These are phyloP conservation scores for Trissoscelio sp. DNA, from an alignment of 2,888 invertebrate species.

Conservation along the genomic window DNA sequence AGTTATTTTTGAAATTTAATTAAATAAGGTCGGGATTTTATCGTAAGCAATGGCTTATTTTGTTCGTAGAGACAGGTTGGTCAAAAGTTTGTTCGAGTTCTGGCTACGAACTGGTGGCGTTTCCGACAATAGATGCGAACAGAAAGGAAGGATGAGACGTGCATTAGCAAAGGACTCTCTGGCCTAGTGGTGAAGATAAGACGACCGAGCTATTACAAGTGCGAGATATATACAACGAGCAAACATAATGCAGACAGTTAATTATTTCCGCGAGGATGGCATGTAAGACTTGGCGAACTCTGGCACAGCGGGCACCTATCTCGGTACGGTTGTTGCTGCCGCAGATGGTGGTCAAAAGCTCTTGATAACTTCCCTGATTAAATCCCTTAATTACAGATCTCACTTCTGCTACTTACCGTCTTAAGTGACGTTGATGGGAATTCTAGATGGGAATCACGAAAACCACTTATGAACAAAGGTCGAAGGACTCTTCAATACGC, in stretches of 20 bases:
- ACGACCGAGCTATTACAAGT: slow-evolving; percentile 49
- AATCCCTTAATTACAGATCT: slow-evolving; percentile 70
- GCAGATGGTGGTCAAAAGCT: slow-evolving; percentile 57
- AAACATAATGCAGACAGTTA: slow-evolving; percentile 71
- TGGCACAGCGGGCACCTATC: slow-evolving; percentile 37
- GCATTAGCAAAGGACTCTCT: slow-evolving; percentile 51
- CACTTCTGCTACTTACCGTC: slow-evolving; percentile 51
- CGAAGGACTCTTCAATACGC: slow-evolving; percentile 33
- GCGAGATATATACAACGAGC: slow-evolving; percentile 35
- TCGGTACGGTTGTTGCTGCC: slow-evolving; percentile 60
- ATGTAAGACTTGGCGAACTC: slow-evolving; percentile 62
- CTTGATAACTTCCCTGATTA: slow-evolving; percentile 73
- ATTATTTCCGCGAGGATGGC: slow-evolving; percentile 71
- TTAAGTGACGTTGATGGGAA: slow-evolving; percentile 56
- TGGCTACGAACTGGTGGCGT: slow-evolving; percentile 27
- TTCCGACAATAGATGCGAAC: slow-evolving; percentile 39
- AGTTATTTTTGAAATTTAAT: too few relatives aligned
- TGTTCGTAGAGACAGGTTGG: neutral
- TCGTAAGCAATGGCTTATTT: neutral
- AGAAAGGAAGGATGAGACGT: slow-evolving; percentile 42
- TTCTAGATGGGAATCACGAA: slow-evolving; percentile 36
- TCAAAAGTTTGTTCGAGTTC: slow-evolving; percentile 33
- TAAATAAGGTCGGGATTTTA: too few relatives aligned
- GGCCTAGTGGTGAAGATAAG: slow-evolving; percentile 46
- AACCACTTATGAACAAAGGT: slow-evolving; percentile 41